Conservation (phyloP, 1,140 invertebrate genomes). For the Dolichoris vasculosae region DNA sequence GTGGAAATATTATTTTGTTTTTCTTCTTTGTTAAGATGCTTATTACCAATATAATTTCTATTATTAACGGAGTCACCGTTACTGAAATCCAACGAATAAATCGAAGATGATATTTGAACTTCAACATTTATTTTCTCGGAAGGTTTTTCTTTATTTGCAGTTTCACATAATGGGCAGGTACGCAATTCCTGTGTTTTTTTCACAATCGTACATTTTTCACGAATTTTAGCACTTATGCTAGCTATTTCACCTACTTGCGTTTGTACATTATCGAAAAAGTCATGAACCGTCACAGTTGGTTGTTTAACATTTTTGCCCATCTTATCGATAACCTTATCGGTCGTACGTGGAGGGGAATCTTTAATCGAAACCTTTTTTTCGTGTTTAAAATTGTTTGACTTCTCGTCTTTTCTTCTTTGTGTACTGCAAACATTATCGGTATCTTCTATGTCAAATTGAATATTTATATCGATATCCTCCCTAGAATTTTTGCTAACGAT, state of each 20-base stretch:
- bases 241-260: not conserved
- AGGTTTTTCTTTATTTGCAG: not conserved
- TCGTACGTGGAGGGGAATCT: not conserved
- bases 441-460: not conserved
- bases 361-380: not conserved
- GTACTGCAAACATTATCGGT: not conserved
- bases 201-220: not conserved
- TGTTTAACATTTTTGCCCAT: not conserved
- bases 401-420: not conserved
- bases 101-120: not conserved
- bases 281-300: not conserved
- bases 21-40: not conserved
- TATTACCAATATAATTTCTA: not conserved
- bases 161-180: not conserved
- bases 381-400: not conserved
- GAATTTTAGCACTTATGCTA: slow-evolving; percentile 3
- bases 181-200: not conserved
- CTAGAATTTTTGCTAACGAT: not conserved
- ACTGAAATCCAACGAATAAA: not conserved
- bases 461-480: not conserved
- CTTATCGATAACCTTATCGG: not conserved
- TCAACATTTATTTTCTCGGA: not conserved
- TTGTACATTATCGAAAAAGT: not conserved
- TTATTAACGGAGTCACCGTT: too few species aligned
- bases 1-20: not conserved